Evolutionary conservation across 2,797 vertebrate genomes (phyloP), one percentile per base, ranked within the genome.

Genomic region (Holocentrus rufus): DNA sequence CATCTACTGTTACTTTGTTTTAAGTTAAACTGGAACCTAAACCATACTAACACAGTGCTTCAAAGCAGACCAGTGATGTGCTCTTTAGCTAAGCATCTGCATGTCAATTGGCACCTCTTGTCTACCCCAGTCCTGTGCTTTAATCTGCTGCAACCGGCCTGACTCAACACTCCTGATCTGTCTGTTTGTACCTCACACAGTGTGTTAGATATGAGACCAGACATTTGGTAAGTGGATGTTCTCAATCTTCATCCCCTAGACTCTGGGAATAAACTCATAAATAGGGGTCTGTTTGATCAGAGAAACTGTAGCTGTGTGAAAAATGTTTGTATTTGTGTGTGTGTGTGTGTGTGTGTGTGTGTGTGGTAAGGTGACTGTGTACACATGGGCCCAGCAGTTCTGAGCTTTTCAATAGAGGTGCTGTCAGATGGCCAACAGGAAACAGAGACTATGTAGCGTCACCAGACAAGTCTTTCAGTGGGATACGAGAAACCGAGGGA

Each of bases 371-470:
- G 61, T 23, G 69, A 79, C 86, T 93, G 89, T 91, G 89, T 91
- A 92, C 90, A 92, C 90, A 92, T 9, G 62, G 64, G 67, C 73
- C 75, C 82, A 73, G 80, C 84, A 85, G 80, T 76, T 83, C 74
- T 72, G 69, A 54, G 68, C 65, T 69, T 86, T 76, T 93, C 85
- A 91, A 92, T 87, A 86, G 90, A 92, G 93, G 92, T 92, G 92
- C 87, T 92, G 93, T 92, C 90, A 92, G 91, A 93, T 83, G 85
- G 79, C 63, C 68, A 63, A 85, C 88, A 90, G 84, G 89, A 90
- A 90, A 83, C 87, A 81, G 69, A 65, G 80, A 82, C 85, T 57
- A 68, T 79, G 85, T 77, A 86, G 84, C 83, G 67, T 86, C 84
- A 90, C 83, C 74, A 77, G 83, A 82, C 80, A 23, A 69, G 74